These are phyloP conservation scores for Thalpophila matura DNA, from an alignment of 2,888 invertebrate species.

Conservation along the genomic window DNA sequence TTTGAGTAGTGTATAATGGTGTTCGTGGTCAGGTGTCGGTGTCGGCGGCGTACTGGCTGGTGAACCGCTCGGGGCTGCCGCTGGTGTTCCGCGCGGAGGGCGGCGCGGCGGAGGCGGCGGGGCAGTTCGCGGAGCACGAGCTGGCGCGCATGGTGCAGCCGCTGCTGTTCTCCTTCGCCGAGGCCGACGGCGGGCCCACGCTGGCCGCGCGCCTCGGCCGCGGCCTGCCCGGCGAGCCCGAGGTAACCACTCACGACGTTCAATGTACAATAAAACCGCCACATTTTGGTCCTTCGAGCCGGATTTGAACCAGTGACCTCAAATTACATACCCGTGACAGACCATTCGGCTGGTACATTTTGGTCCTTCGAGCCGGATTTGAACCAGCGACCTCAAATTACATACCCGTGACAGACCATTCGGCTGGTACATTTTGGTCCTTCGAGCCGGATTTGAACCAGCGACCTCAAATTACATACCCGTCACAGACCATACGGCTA, in stretches of 20 bases:
- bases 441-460: conserved; percentile 93
- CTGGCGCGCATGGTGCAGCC: conserved; percentile 97
- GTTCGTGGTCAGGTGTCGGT: conserved; percentile 92
- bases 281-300: conserved; percentile 91
- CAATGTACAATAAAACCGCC: too few species aligned
- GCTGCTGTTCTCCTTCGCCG: conserved; percentile 97
- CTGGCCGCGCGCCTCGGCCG: conserved; percentile 95
- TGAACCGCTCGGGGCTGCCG: conserved; percentile 99
- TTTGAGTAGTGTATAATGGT: too few species aligned
- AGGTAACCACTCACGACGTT: conserved; percentile 68
- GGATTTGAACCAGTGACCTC: conserved; percentile 92
- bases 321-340: too few species aligned
- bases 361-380: conserved; percentile 93
- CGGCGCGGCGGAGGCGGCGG: conserved; percentile 94
- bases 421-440: too few species aligned
- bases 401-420: too few species aligned
- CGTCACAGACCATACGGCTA: too few species aligned
- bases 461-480: too few species aligned
- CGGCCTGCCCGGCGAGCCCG: conserved; percentile 86
- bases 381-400: conserved; percentile 92
- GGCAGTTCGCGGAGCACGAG: conserved; percentile 98
- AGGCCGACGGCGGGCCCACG: conserved; percentile 96
- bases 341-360: too few species aligned
- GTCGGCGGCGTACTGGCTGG: conserved; percentile 97
- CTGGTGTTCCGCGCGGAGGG: conserved; percentile 98